Evolutionary conservation across 1,140 invertebrate genomes (phyloP).

Genomic region (Orussus abietinus): DNA sequence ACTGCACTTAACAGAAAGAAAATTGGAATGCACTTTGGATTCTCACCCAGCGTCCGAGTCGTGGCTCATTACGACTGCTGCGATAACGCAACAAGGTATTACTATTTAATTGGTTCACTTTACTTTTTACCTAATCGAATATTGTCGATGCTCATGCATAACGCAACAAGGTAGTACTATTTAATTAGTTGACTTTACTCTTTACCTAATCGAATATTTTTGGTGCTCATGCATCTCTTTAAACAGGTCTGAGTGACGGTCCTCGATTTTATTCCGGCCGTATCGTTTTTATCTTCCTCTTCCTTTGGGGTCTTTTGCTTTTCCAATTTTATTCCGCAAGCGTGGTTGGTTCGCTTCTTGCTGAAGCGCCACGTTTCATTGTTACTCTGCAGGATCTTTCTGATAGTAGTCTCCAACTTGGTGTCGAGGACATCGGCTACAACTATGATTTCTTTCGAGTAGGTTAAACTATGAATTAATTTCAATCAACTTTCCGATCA

Average conservation of each 20-base stretch:
- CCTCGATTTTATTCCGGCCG: constrained; percentile 55
- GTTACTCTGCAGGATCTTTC: constrained; percentile 59
- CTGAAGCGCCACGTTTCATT: constrained; percentile 62
- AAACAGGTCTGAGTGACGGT: constrained; percentile 52
- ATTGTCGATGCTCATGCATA: too few species aligned
- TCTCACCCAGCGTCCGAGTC: too few species aligned
- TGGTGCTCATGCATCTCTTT: too few species aligned
- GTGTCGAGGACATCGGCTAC: constrained; percentile 61
- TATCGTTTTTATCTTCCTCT: constrained; percentile 59
- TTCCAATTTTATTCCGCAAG: constrained; percentile 73
- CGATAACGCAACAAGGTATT: too few species aligned
- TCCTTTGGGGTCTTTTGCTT: constrained; percentile 61
- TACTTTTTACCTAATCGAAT: too few species aligned
- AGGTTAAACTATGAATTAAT: constrained; percentile 16
- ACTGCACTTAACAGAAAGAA: too few species aligned
- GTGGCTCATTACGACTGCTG: too few species aligned
- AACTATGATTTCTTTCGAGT: constrained; percentile 62
- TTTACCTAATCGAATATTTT: too few species aligned
- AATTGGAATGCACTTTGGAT: too few species aligned
- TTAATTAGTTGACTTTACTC: too few species aligned
- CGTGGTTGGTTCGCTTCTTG: constrained; percentile 68
- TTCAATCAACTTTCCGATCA: background rate
- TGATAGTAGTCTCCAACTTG: constrained; percentile 59
- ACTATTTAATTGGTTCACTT: too few species aligned
- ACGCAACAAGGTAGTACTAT: too few species aligned